phyloP scores from a whole-genome alignment of 2,797 vertebrate species.

The Spinus olivaceus region DNA sequence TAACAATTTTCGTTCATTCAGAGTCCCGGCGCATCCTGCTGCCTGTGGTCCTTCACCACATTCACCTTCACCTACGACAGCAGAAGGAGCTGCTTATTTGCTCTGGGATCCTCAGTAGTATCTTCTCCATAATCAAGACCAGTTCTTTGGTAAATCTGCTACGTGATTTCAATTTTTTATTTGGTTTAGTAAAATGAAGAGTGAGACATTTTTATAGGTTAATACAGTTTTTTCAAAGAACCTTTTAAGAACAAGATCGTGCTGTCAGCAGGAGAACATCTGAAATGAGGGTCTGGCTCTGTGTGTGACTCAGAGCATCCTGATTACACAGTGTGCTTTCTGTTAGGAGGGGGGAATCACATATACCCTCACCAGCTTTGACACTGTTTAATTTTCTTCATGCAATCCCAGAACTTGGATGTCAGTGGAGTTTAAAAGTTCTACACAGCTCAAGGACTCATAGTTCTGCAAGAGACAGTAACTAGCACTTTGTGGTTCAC shows the following conservation, averaged over 20 bases:
- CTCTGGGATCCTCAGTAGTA: constrained; percentile 96
- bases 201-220: neutral
- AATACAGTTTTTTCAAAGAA: neutral
- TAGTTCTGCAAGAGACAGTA: constrained; percentile 25
- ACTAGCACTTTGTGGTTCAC: constrained; percentile 33
- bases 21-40: constrained; percentile 96
- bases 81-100: constrained; percentile 99
- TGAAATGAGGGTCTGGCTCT: constrained; percentile 31
- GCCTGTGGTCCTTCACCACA: constrained; percentile 96
- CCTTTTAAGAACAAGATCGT: neutral
- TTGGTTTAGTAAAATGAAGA: neutral
- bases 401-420: constrained; percentile 8
- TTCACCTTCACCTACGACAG: constrained; percentile 96
- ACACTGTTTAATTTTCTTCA: constrained; percentile 40
- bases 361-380: neutral
- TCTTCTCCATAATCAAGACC: constrained; percentile 97
- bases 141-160: constrained; percentile 87
- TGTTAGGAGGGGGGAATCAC: neutral
- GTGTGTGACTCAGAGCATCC: constrained; percentile 43
- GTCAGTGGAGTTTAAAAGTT: constrained; percentile 26
- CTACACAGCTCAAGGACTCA: neutral
- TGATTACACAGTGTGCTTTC: constrained; percentile 15
- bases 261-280: constrained; percentile 9
- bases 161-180: neutral
- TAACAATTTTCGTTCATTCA: constrained; percentile 63